These are phyloP conservation scores for Kryptolebias marmoratus DNA, from an alignment of 2,113 vertebrate species.

Conservation along the genomic window DNA sequence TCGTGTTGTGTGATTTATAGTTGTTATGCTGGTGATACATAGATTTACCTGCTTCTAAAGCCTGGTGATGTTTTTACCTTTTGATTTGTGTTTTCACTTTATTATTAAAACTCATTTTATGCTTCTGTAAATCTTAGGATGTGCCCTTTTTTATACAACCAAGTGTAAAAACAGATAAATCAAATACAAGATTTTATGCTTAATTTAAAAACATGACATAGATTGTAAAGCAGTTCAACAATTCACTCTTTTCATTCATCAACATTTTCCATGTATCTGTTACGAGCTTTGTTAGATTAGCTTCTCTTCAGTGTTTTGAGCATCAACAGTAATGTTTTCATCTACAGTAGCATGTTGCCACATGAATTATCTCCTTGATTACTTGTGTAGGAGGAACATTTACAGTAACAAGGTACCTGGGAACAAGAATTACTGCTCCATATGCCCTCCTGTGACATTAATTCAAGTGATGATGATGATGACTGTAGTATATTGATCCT, in stretches of 20 bases:
- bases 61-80: too few species aligned
- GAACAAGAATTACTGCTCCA: constrained; percentile 68
- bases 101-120: too few species aligned
- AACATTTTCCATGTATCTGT: neutral
- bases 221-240: too few species aligned
- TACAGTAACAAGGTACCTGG: constrained; percentile 65
- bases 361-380: constrained; percentile 59
- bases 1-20: too few species aligned
- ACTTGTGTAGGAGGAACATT: constrained; percentile 67
- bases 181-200: neutral
- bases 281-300: constrained; percentile 23
- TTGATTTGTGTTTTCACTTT: too few species aligned
- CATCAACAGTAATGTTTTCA: constrained; percentile 31
- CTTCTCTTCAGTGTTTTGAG: constrained; percentile 16
- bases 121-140: too few species aligned
- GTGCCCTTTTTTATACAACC: too few species aligned
- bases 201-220: too few species aligned
- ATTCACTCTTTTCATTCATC: too few species aligned
- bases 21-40: too few species aligned
- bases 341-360: constrained; percentile 42
- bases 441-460: constrained; percentile 66
- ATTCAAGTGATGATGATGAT: constrained; percentile 65
- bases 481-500: constrained; percentile 61
- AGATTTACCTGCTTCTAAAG: too few species aligned
- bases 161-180: neutral